Conservation (phyloP, 1,140 invertebrate genomes). For the Bombus balteatus region DNA sequence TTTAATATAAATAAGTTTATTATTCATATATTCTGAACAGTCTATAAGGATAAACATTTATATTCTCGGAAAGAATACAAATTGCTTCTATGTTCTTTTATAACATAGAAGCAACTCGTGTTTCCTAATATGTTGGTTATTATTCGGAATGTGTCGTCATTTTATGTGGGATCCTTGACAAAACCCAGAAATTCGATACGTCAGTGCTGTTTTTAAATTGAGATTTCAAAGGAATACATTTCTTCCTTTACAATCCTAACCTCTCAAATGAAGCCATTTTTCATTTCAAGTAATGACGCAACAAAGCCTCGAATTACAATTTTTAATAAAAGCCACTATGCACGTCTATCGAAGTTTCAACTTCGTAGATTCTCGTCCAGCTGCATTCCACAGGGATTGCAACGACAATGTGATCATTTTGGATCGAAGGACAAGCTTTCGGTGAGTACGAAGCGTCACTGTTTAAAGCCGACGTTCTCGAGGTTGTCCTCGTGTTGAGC, state of each 20-base stretch:
- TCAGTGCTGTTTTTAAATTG: background rate
- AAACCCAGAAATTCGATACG: background rate
- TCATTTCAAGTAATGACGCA: background rate
- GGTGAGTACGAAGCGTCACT: background rate
- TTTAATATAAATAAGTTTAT: background rate
- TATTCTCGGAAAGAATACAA: background rate
- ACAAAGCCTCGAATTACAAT: background rate
- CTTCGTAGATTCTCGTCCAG: background rate
- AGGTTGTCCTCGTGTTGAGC: background rate
- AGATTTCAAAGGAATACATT: background rate
- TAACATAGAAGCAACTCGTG: background rate
- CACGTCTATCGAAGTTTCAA: background rate
- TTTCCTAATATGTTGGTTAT: background rate
- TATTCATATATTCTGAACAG: background rate
- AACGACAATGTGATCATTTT: constrained; percentile 7
- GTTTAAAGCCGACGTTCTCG: constrained; percentile 8
- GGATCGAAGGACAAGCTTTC: constrained; percentile 9
- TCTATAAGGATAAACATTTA: background rate
- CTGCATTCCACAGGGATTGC: constrained; percentile 20
- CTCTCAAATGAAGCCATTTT: background rate
- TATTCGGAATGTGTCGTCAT: background rate
- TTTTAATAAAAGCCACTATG: background rate
- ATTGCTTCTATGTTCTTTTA: too few relatives aligned
- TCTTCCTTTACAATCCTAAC: background rate
- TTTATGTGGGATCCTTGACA: background rate